These are phyloP conservation scores for Sciurus carolinensis DNA, from an alignment of 2,797 vertebrate species.

Conservation along the genomic window DNA sequence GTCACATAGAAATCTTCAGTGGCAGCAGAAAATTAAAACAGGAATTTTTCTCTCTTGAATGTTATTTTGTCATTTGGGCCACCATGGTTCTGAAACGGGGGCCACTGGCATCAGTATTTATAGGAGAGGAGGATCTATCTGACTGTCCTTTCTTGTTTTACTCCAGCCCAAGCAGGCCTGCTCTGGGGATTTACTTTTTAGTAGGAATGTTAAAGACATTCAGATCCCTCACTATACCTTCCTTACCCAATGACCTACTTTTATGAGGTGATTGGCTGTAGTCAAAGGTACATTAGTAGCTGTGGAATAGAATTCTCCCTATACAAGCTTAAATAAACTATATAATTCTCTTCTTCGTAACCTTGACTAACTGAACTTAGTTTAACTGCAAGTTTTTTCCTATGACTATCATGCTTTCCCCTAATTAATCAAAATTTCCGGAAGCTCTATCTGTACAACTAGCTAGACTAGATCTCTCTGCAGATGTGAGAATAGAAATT, in stretches of 20 bases:
- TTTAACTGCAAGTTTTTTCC: conserved; percentile 69
- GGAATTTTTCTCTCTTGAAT: conserved; percentile 45
- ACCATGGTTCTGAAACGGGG: conserved; percentile 6
- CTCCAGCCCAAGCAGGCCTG: not conserved
- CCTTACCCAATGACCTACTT: conserved; percentile 15
- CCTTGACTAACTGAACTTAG: conserved; percentile 79
- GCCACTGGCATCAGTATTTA: not conserved
- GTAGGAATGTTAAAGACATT: not conserved
- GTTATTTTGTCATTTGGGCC: conserved; percentile 43
- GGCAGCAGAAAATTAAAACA: conserved; percentile 36
- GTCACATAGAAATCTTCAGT: conserved; percentile 9
- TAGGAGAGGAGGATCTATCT: conserved; percentile 17
- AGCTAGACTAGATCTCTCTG: conserved; percentile 81
- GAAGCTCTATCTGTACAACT: conserved; percentile 79
- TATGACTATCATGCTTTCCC: conserved; percentile 71
- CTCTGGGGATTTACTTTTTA: conserved; percentile 52
- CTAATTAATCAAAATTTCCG: conserved; percentile 82
- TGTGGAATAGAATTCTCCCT: conserved; percentile 60
- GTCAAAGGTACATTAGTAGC: conserved; percentile 10
- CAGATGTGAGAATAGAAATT: conserved; percentile 81
- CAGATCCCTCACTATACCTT: not conserved
- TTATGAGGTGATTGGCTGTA: conserved; percentile 9
- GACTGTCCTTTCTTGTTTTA: not conserved
- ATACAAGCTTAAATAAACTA: not conserved
- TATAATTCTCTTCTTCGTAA: conserved; percentile 65